Percentiles rank a stretch among this genome's conserved stretches.
Evolutionary conservation across 2,888 invertebrate species (phyloP).

Genomic region (Erebia ligea): DNA sequence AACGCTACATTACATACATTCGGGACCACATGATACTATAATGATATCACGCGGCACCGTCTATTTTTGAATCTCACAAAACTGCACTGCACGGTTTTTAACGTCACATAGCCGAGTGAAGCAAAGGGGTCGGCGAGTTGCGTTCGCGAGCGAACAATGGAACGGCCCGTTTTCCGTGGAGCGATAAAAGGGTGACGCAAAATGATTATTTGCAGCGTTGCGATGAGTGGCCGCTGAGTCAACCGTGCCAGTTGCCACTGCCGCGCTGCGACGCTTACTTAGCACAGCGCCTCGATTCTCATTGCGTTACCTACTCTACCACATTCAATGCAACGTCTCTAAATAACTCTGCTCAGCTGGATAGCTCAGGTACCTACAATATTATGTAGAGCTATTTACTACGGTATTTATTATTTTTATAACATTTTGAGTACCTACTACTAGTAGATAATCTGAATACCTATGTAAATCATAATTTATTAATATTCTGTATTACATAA

Average conservation of each 20-base stretch:
- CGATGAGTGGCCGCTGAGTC: constrained; percentile 80
- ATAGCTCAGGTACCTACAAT: neutral
- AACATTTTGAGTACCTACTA: no score
- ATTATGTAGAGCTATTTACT: neutral
- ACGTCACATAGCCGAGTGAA: constrained; percentile 47
- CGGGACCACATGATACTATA: constrained; percentile 63
- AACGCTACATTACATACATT: constrained; percentile 65
- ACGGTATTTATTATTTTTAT: neutral
- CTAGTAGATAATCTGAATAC: neutral
- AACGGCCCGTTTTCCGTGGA: constrained; percentile 69
- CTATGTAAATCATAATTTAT: neutral
- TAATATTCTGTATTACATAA: constrained; percentile 5
- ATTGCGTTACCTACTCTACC: constrained; percentile 36
- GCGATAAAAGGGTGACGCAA: constrained; percentile 81
- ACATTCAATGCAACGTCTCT: constrained; percentile 32
- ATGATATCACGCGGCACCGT: constrained; percentile 61
- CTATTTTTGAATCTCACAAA: constrained; percentile 57
- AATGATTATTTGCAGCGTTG: constrained; percentile 81
- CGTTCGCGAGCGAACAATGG: constrained; percentile 61
- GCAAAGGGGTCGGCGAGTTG: constrained; percentile 47
- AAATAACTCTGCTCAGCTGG: constrained; percentile 32
- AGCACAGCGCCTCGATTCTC: constrained; percentile 36
- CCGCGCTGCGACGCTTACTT: constrained; percentile 40
- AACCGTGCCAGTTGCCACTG: constrained; percentile 51
- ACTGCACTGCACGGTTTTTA: constrained; percentile 24